Evolutionary conservation across 2,797 vertebrate species (phyloP), one percentile per base, ranked within the genome.

Genomic region (Notolabrus celidotus): DNA sequence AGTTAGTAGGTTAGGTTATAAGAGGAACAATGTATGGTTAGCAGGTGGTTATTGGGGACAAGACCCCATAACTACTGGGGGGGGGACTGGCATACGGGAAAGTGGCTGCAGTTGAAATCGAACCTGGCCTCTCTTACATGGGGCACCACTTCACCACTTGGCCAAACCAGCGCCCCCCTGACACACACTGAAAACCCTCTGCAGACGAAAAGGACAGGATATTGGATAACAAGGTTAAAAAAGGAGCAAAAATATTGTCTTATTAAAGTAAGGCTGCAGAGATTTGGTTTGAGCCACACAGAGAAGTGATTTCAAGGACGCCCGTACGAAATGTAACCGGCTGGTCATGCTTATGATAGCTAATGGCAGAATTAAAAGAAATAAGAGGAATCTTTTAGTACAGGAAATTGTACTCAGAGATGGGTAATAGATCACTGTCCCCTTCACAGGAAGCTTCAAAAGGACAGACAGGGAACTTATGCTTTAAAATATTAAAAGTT

Each of bases 391-490:
- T 90, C 78, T 87, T 90, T 90, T 87, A 84, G 79, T 55, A 88
- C 92, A 93, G 92, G 94, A 94, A 93, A 93, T 94, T 92, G 91
- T 92, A 75, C 88, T 92, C 92, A 91, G 92, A 89, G 89, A 86
- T 73, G 22, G 91, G 88, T 92, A 90, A 92, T 79, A 88, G 91
- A 91, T 94, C 90, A 87, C 70, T 74, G 72, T 70, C 79, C 76
- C 88, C 86, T 86, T 92, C 86, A 80, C 76, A 84, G 74, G 71
- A 74, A 45, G 77, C 79, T 77, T 90, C 85, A 86, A 84, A 88
- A 82, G 29, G 83, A 80, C 85, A 45, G 60, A 57, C 46, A 52
- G 68, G 75, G 82, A 89, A 90, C 83, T 79, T 88, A 54, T 83
- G n/a, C n/a, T 74, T 72, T 46, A 73, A 33, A 45, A 70, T 65